A percentile compares a stretch with the other conserved stretches of the same genome.
phyloP scores from a whole-genome alignment of 92 coral and sea anemone species.

The Actinostola sp. region DNA sequence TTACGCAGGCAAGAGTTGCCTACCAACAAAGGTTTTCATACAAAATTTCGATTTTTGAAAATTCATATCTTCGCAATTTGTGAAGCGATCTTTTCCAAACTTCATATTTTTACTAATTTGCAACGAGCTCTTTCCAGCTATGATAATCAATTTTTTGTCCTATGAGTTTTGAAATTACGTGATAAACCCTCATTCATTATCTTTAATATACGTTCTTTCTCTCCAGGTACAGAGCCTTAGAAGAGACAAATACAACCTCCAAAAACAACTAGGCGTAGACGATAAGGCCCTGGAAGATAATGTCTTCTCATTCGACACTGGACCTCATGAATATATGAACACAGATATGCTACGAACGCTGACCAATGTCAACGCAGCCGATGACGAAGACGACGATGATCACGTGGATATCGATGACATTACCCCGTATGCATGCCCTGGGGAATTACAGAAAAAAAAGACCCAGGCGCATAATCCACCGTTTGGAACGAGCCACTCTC shows the following conservation, averaged over 20 bases:
- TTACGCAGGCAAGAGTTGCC: too few species aligned
- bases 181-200: too few species aligned
- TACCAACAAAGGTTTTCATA: too few species aligned
- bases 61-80: too few species aligned
- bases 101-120: too few species aligned
- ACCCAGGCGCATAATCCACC: constrained; percentile 46
- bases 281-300: constrained; percentile 38
- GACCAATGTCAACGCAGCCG: constrained; percentile 17
- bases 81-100: too few species aligned
- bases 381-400: constrained; percentile 88
- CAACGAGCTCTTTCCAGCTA: too few species aligned
- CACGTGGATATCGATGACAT: constrained; percentile 79
- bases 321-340: constrained; percentile 66
- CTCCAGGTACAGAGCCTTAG: constrained; percentile 74
- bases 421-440: constrained; percentile 89
- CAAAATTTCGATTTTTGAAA: too few species aligned
- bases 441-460: constrained; percentile 65
- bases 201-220: neutral
- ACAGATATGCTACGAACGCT: constrained; percentile 35
- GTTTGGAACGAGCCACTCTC: constrained; percentile 33
- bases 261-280: constrained; percentile 68
- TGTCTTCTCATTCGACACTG: constrained; percentile 49
- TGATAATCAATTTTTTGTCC: too few species aligned
- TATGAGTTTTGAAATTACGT: too few species aligned
- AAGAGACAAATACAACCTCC: constrained; percentile 63